phyloP scores from a whole-genome alignment of 2,888 invertebrate species.

The Hermaeophaga mercurialis region DNA sequence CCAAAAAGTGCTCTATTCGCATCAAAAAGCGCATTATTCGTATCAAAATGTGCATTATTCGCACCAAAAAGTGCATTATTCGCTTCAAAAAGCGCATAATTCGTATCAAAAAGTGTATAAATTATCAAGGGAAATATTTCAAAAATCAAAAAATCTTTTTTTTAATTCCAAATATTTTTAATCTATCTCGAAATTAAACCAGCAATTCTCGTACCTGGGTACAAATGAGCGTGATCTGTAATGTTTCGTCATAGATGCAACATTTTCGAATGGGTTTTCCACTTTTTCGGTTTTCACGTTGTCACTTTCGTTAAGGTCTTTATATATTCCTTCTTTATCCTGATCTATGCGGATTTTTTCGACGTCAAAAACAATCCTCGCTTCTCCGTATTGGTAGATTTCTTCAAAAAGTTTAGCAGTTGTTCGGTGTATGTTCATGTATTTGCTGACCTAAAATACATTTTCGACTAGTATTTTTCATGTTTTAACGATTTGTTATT shows the following conservation, averaged over 20 bases:
- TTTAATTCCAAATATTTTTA: too few species aligned
- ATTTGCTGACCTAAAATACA: conserved; percentile 60
- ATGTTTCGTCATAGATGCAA: conserved; percentile 58
- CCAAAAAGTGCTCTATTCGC: too few species aligned
- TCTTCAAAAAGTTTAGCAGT: conserved; percentile 64
- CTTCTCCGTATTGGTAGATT: conserved; percentile 64
- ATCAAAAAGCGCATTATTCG: too few species aligned
- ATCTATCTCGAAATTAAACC: too few species aligned
- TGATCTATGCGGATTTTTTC: conserved; percentile 63
- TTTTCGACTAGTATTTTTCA: background rate
- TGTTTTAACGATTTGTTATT: too few species aligned
- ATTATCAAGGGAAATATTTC: too few species aligned
- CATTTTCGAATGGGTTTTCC: conserved; percentile 61
- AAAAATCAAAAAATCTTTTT: too few species aligned
- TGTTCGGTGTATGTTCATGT: conserved; percentile 64
- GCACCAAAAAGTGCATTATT: too few species aligned
- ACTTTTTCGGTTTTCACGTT: conserved; percentile 49
- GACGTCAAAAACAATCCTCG: conserved; percentile 62
- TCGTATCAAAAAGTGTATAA: too few species aligned
- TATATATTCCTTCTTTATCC: conserved; percentile 57
- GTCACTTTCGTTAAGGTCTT: conserved; percentile 61
- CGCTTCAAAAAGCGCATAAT: too few species aligned
- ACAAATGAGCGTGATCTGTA: conserved; percentile 59
- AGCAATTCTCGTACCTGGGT: conserved; percentile 31
- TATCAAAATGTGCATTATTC: too few species aligned